Base-by-base conservation (phyloP, 2,113 vertebrate genomes). In the Dasyornis broadbenti region DNA sequence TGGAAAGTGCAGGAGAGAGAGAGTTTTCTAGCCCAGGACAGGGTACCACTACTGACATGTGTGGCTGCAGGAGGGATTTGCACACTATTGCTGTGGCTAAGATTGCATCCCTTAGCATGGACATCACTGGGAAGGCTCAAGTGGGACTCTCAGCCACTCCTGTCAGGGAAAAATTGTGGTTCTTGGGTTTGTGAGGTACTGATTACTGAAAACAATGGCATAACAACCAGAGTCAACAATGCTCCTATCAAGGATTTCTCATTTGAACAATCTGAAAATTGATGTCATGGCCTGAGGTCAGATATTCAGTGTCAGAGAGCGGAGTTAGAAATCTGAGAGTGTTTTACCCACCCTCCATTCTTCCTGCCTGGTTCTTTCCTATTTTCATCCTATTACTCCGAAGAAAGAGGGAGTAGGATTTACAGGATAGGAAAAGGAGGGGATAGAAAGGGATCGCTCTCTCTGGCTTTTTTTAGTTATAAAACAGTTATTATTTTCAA, bases 21-120 rank as follows among this genome's bases (percentile, higher is more conserved):
- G 17, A 1, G 21, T 39, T 80, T 42, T 63, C 7, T 5, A 8
- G 53, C 35, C 44, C 39, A 15, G 63, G 49, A 17, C 28, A 49
- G 26, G 21, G 42, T 15, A 22, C 6, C 14, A 17, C 30, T 2
- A 3, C 28, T 77, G 26, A 3, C 1, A 11, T 4, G 28, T 81
- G 24, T 4, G 37, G 33, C 44, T 56, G 40, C 40, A 70, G 83
- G 44, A 78, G 31, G 22, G 50, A 53, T 75, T 30, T 26, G 26
- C 12, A 4, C 22, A 8, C 9, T 66, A 20, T 12, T 56, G 42
- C 50, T 3, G 0, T 0, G 2, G 35, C 23, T 61, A 57, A 15
- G 24, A 4, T 11, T 39, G n/a, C 26, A 30, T 21, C 54, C 49
- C 2, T 0, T 45, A 3, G 1, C 5, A 1, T 45, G 71, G 16